Percentiles rank a stretch among this genome's conserved stretches.
These are phyloP conservation scores for Ophthalmolycus amberensis DNA, from an alignment of 2,113 vertebrate genomes.

Conservation along the genomic window DNA sequence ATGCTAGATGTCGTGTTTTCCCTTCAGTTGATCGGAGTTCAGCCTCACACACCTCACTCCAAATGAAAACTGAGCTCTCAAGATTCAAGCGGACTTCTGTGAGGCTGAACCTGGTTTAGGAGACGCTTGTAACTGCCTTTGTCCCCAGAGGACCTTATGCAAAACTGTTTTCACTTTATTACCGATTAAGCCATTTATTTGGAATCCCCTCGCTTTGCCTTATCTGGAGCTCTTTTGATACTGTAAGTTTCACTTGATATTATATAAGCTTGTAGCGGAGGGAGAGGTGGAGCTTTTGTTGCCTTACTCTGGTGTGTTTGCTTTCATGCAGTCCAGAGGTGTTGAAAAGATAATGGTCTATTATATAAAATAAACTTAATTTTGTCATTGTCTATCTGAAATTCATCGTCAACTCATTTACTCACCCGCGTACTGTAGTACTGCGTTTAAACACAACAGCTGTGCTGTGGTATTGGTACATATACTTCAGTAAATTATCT, in stretches of 20 bases:
- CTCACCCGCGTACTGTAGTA: neutral
- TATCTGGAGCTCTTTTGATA: conserved; percentile 29
- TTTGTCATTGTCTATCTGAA: conserved; percentile 67
- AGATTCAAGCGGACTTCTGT: conserved; percentile 6
- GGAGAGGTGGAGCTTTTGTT: conserved; percentile 44
- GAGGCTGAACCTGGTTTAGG: conserved; percentile 11
- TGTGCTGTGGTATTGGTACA: neutral
- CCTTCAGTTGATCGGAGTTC: conserved; percentile 26
- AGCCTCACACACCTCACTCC: conserved; percentile 24
- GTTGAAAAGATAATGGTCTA: conserved; percentile 41
- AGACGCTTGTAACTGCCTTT: conserved; percentile 49
- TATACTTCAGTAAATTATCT: neutral
- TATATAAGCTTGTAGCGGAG: conserved; percentile 32
- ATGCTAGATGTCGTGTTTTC: conserved; percentile 39
- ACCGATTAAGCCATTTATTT: conserved; percentile 31
- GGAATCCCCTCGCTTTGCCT: conserved; percentile 38
- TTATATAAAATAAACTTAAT: conserved; percentile 85
- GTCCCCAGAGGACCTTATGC: conserved; percentile 48
- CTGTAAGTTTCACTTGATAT: conserved; percentile 39
- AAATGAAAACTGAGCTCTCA: conserved; percentile 7
- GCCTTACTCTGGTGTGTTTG: conserved; percentile 54
- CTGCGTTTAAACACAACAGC: too few relatives aligned
- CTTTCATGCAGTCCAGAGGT: conserved; percentile 50
- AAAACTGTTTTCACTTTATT: conserved; percentile 62
- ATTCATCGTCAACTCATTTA: neutral